Evolutionary conservation across 1,140 invertebrate species (phyloP).

Genomic region (Drosophila nikananu): DNA sequence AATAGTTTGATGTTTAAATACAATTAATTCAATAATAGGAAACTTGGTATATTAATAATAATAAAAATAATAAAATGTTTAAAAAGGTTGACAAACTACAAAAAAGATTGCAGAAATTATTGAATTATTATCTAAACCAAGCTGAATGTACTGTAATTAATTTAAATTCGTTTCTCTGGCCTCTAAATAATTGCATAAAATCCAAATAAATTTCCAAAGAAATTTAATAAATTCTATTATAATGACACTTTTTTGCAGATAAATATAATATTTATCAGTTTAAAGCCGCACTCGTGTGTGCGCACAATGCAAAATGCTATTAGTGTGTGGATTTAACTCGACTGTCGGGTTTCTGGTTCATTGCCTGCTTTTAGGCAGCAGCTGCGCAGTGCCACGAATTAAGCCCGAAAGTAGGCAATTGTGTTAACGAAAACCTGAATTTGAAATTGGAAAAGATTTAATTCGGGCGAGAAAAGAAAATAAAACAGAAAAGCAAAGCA

Average conservation of each 20-base stretch:
- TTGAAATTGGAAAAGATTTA: slow-evolving; percentile 41
- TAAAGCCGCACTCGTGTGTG: slow-evolving; percentile 6
- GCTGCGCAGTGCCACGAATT: slow-evolving; percentile 1
- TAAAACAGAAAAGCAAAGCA: neutral
- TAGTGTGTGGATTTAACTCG: slow-evolving; percentile 10
- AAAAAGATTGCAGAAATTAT: neutral
- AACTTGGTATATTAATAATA: no score
- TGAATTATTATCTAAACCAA: neutral
- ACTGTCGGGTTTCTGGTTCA: slow-evolving; percentile 2
- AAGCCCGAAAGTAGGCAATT: slow-evolving; percentile 56
- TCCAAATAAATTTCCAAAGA: neutral
- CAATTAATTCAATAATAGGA: no score
- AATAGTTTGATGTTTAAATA: no score
- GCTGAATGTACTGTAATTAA: no score
- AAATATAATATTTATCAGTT: slow-evolving; percentile 1
- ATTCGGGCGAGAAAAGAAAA: slow-evolving; percentile 6
- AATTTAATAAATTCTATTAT: slow-evolving; percentile 3
- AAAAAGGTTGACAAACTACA: neutral
- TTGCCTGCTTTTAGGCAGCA: slow-evolving; percentile 61
- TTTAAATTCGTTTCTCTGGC: neutral
- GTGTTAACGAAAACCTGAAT: slow-evolving; percentile 23
- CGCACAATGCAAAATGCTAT: neutral
- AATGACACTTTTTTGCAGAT: slow-evolving; percentile 1
- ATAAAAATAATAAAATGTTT: neutral
- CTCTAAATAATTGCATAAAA: neutral